Evolutionary conservation across 2,888 invertebrate species (phyloP).

Genomic region (Tribolium freemani): DNA sequence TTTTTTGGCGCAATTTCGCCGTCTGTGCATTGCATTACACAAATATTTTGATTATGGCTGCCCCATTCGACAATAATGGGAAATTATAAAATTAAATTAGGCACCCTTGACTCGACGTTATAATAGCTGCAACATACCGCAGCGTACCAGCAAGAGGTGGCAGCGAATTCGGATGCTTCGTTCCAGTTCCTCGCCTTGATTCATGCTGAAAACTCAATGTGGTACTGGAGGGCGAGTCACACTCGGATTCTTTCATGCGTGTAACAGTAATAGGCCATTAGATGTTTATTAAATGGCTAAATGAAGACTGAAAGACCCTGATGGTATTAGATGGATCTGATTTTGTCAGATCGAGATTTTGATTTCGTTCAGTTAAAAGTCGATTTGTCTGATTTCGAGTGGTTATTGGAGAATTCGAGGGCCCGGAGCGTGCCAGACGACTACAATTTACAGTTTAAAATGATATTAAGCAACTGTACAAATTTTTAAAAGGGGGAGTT

Average conservation of each 20-base stretch:
- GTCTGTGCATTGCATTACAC: not conserved
- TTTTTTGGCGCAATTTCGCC: conserved; percentile 14
- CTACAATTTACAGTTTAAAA: not conserved
- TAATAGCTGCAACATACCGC: conserved; percentile 37
- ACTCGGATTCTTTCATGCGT: conserved; percentile 41
- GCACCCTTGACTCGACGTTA: conserved; percentile 38
- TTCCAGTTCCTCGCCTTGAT: conserved; percentile 24
- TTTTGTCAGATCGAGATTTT: conserved; percentile 7
- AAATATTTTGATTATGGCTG: conserved; percentile 21
- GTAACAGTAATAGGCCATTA: conserved; percentile 41
- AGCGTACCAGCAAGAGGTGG: conserved; percentile 15
- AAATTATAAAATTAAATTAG: conserved; percentile 42
- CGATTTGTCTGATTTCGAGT: conserved; percentile 13
- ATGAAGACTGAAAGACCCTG: conserved; percentile 37
- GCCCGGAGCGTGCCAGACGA: too few relatives aligned
- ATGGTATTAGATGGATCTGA: conserved; percentile 21
- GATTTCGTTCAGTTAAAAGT: conserved; percentile 20
- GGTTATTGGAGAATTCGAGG: not conserved
- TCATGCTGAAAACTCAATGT: conserved; percentile 31
- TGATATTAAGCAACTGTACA: not conserved
- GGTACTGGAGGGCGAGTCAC: conserved; percentile 37
- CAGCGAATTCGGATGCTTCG: conserved; percentile 6
- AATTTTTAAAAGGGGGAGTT: too few relatives aligned
- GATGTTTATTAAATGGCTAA: conserved; percentile 36
- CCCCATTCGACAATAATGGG: not conserved